Base-by-base conservation (phyloP, 2,888 invertebrate genomes). In the Heliothis peltigera region DNA sequence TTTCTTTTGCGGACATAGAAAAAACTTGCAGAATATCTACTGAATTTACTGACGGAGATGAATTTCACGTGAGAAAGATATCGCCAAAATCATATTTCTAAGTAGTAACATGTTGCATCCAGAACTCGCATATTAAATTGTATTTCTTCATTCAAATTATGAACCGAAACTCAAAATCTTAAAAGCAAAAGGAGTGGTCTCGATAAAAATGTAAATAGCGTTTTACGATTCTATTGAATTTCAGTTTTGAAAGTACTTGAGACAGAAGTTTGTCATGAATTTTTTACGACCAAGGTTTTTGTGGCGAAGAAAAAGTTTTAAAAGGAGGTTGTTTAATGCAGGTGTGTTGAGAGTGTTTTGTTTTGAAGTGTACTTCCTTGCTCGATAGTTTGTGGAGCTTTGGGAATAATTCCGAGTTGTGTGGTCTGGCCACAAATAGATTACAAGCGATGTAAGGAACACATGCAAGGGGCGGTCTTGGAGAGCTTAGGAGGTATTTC, bases 171-270 rank as follows among this genome's bases (percentile, higher is more conserved):
- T 70, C 51, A 35, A 48, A 32, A 35, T 48, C 57, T 64, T 63
- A 56, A 59, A 64, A 62, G 60, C 55, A 17, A 39, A 43, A 43
- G 53, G 28, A 68, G 51, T 46, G 51, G 51, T 51, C 25, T 58
- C 42, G 58, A 78, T 70, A 75, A 80, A 76, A 80, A 80, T 78
- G 78, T 63, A 70, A 80, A 74, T 80, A 48, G 12, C 54, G 48
- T 77, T 74, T 77, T 58, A 70, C 64, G 70, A 69, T 77, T 66
- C 68, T 47, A 74, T 70, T 70, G 65, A 79, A 72, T 77, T 79
- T 48, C 53, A 60, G 51, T 78, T 60, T 48, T 44, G 71, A 54
- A 69, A 64, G 54, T 60, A 60, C 10, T 25, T 19, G 57, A 63
- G 60, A 64, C 35, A 48, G 18, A 22, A 61, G 56, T 67, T 64